phyloP scores from a whole-genome alignment of 2,113 vertebrate species.

The Thryonomys swinderianus region DNA sequence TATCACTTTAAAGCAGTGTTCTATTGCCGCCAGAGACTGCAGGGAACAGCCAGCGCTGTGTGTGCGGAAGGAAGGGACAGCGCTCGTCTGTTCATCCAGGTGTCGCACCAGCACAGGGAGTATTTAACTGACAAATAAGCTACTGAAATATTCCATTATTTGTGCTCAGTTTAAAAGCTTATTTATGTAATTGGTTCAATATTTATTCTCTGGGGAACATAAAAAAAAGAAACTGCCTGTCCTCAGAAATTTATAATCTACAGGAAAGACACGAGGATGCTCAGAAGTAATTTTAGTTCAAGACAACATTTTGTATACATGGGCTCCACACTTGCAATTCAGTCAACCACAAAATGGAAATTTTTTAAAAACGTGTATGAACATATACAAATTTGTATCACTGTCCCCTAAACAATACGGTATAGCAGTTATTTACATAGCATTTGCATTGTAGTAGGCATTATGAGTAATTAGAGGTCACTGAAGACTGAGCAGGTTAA shows the following conservation, averaged over 20 bases:
- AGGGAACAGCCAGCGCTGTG: not conserved
- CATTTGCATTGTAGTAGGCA: not conserved
- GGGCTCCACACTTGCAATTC: not conserved
- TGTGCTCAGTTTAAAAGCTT: constrained; percentile 39
- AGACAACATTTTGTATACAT: not conserved
- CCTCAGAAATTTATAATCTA: not conserved
- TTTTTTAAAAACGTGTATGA: not conserved
- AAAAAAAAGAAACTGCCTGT: not conserved
- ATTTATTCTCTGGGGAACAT: constrained; percentile 38
- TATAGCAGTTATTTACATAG: not conserved
- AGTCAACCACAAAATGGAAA: not conserved
- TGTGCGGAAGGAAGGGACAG: not conserved
- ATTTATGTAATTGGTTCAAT: constrained; percentile 52
- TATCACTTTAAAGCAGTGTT: not conserved
- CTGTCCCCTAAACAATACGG: not conserved
- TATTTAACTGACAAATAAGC: constrained; percentile 41
- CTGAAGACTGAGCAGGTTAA: not conserved
- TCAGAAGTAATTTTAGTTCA: constrained; percentile 2
- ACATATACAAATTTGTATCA: not conserved
- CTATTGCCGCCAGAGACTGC: not conserved
- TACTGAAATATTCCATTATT: not conserved
- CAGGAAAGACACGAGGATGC: not conserved
- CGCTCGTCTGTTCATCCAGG: not conserved
- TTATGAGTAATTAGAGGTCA: not conserved
- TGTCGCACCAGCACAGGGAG: not conserved